Evolutionary conservation across 2,888 invertebrate genomes (phyloP).

Genomic region (Temnothorax unifasciatus): DNA sequence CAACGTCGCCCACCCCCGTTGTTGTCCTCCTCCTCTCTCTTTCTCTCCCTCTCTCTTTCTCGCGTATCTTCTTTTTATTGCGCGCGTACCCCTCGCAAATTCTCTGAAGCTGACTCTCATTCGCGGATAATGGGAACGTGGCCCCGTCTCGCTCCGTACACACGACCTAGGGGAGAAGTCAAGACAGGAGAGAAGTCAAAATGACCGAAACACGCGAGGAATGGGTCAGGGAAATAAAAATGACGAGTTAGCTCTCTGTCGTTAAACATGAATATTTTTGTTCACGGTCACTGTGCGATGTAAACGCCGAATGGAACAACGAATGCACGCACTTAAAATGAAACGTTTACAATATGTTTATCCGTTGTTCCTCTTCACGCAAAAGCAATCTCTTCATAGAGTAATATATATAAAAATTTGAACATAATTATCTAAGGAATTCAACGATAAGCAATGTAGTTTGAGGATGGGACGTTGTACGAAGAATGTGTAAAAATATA

Average conservation of each 20-base stretch:
- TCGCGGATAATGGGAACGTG: slow-evolving; percentile 70
- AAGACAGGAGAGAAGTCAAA: neutral
- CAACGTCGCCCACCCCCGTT: slow-evolving; percentile 52
- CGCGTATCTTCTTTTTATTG: slow-evolving; percentile 63
- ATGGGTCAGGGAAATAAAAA: neutral
- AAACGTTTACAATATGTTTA: slow-evolving; percentile 1
- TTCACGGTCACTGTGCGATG: neutral
- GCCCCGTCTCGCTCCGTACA: slow-evolving; percentile 44
- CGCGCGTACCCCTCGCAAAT: slow-evolving; percentile 60
- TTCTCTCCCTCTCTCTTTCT: too few species aligned
- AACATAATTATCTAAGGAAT: neutral
- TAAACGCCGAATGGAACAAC: neutral
- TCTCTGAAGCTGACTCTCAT: slow-evolving; percentile 61
- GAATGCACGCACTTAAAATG: neutral
- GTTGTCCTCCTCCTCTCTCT: slow-evolving; percentile 35
- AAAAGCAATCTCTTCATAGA: neutral
- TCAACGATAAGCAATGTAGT: neutral
- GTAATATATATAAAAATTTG: neutral
- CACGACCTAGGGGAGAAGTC: slow-evolving; percentile 13
- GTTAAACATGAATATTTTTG: slow-evolving; percentile 14
- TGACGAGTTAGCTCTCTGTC: slow-evolving; percentile 8
- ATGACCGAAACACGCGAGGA: slow-evolving; percentile 33
- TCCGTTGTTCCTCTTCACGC: neutral
- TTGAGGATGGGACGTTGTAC: neutral
- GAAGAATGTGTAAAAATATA: neutral